phyloP scores from a whole-genome alignment of 53 echinoderm and acorn worm genomes.

The Mesocentrotus franciscanus region DNA sequence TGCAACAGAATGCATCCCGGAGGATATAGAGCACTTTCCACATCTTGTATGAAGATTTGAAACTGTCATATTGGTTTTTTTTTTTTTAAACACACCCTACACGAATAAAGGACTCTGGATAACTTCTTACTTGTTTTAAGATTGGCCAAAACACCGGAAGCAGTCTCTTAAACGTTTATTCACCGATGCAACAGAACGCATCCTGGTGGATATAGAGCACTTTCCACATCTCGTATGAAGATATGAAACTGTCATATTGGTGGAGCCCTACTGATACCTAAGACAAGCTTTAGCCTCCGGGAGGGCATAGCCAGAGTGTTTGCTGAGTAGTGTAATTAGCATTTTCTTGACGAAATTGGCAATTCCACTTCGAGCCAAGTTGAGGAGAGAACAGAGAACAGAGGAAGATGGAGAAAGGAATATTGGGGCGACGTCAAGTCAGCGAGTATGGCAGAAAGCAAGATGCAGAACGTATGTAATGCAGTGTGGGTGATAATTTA shows the following conservation, averaged over 20 bases:
- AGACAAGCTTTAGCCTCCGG: background rate
- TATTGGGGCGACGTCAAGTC: background rate
- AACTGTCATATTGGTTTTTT: no score
- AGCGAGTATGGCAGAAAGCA: background rate
- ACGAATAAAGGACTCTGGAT: background rate
- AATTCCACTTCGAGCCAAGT: slow-evolving; percentile 15
- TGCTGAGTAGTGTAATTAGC: slow-evolving; percentile 46
- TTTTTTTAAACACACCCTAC: background rate
- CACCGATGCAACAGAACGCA: background rate
- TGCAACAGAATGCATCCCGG: no score
- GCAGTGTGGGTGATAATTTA: background rate
- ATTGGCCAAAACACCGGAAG: background rate
- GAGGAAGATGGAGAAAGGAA: background rate
- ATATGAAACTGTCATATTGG: slow-evolving; percentile 51
- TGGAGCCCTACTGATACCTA: background rate
- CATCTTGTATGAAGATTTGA: no score
- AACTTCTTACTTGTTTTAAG: background rate
- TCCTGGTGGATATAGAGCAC: no score
- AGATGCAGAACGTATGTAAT: background rate
- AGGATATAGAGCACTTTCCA: background rate
- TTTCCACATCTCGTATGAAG: background rate
- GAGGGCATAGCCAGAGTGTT: slow-evolving; percentile 3
- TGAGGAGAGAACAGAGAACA: background rate
- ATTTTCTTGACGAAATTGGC: slow-evolving; percentile 49
- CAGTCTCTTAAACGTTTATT: background rate